Percentiles rank a stretch among this genome's conserved stretches.
These are phyloP conservation scores for Cantharis lateralis DNA, from an alignment of 2,888 invertebrate genomes.

Conservation along the genomic window DNA sequence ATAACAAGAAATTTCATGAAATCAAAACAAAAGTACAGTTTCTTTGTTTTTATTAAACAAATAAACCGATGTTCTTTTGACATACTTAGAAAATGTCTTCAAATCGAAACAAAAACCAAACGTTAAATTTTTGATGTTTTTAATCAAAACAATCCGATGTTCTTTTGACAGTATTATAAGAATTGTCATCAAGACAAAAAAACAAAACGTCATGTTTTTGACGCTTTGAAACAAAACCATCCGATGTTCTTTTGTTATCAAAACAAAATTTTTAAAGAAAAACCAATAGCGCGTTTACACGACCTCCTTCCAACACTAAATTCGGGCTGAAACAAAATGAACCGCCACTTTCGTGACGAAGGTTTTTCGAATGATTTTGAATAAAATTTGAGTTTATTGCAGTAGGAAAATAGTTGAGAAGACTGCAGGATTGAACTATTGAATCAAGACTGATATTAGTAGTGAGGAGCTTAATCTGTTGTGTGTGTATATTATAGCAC, in stretches of 20 bases:
- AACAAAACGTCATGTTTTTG: too few species aligned
- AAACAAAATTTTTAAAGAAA: not conserved
- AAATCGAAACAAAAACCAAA: too few species aligned
- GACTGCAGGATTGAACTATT: constrained; percentile 17
- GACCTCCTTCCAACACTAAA: not conserved
- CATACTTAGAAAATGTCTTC: too few species aligned
- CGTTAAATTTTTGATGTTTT: too few species aligned
- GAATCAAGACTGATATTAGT: constrained; percentile 26
- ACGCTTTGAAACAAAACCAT: not conserved
- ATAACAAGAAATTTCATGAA: too few species aligned
- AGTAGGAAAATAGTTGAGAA: constrained; percentile 13
- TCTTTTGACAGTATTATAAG: too few species aligned
- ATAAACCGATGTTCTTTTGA: too few species aligned
- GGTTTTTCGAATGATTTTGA: constrained; percentile 7
- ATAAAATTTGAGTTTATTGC: not conserved
- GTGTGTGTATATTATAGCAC: constrained; percentile 19
- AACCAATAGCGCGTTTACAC: too few species aligned
- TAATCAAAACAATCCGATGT: too few species aligned
- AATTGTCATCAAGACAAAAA: too few species aligned
- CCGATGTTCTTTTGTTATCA: not conserved
- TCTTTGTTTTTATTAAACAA: too few species aligned
- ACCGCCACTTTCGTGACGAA: not conserved
- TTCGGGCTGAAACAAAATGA: not conserved
- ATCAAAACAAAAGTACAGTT: too few species aligned
- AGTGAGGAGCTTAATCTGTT: constrained; percentile 21